These are phyloP conservation scores for Cerceris rybyensis DNA, from an alignment of 2,888 invertebrate species.

Conservation along the genomic window DNA sequence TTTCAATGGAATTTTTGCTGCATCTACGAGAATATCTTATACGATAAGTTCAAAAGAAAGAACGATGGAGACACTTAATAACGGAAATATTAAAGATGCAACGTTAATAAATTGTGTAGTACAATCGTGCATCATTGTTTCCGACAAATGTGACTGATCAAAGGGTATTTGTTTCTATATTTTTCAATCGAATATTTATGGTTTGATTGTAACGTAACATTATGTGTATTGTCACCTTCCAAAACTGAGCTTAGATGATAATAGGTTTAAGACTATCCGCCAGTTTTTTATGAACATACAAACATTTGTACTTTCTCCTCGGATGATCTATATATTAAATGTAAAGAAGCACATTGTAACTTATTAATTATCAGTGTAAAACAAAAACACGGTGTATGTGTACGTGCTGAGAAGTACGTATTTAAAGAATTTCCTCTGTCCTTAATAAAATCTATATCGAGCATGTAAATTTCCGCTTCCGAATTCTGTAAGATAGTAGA, in stretches of 20 bases:
- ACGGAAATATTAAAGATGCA: neutral
- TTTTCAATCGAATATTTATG: slow-evolving; percentile 30
- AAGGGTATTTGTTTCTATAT: slow-evolving; percentile 32
- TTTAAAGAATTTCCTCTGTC: slow-evolving; percentile 32
- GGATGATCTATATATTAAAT: slow-evolving; percentile 21
- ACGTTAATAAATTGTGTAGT: neutral
- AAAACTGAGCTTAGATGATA: slow-evolving; percentile 70
- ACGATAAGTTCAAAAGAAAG: too few relatives aligned
- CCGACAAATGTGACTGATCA: slow-evolving; percentile 1
- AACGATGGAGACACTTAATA: too few relatives aligned
- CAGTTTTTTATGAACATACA: slow-evolving; percentile 47
- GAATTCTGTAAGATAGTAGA: slow-evolving; percentile 52
- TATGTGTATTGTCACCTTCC: slow-evolving; percentile 45
- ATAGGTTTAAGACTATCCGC: slow-evolving; percentile 55
- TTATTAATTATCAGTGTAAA: slow-evolving; percentile 11
- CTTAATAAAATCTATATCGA: slow-evolving; percentile 17
- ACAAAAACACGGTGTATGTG: neutral
- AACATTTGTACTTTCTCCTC: slow-evolving; percentile 47
- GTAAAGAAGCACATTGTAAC: slow-evolving; percentile 7
- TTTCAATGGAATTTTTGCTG: neutral
- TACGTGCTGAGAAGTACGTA: neutral
- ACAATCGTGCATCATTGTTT: neutral
- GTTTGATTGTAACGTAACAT: slow-evolving; percentile 21
- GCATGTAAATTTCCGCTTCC: slow-evolving; percentile 49
- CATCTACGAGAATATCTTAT: too few relatives aligned